Evolutionary conservation across 2,797 vertebrate genomes (phyloP).

Genomic region (Sciurus vulgaris): DNA sequence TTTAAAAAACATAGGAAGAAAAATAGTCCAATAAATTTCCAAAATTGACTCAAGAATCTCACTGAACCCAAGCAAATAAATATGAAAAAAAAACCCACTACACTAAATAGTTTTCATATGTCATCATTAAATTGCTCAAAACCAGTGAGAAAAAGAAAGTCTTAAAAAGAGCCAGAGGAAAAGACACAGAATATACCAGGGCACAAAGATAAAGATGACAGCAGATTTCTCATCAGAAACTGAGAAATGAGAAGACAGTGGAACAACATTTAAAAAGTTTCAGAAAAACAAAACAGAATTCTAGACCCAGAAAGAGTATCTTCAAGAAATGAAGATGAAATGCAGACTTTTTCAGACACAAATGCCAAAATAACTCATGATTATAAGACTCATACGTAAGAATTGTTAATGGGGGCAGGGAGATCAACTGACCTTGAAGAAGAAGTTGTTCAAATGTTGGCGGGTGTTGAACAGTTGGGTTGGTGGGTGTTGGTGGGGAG

Average conservation of each 20-base stretch:
- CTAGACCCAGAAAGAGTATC: too few species aligned
- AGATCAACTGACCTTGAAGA: constrained; percentile 82
- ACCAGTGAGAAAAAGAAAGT: neutral
- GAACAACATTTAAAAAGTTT: neutral
- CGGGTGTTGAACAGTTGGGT: constrained; percentile 83
- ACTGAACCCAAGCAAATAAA: neutral
- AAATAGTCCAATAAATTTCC: neutral
- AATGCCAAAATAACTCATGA: constrained; percentile 23
- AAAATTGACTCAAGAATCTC: constrained; percentile 5
- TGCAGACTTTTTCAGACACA: neutral
- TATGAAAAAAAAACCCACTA: neutral
- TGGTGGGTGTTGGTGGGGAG: constrained; percentile 69
- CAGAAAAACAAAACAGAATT: neutral
- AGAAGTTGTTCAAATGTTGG: constrained; percentile 92
- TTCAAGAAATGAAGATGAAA: neutral
- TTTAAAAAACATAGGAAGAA: neutral
- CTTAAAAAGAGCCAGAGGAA: neutral
- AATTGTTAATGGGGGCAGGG: too few species aligned
- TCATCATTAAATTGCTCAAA: neutral
- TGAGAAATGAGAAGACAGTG: neutral
- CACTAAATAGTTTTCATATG: neutral
- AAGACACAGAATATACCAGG: neutral
- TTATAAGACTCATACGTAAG: neutral
- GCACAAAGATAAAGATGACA: neutral
- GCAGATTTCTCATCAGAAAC: neutral